Evolutionary conservation across 2,888 invertebrate species (phyloP).

Genomic region (Orthonevra nobilis): DNA sequence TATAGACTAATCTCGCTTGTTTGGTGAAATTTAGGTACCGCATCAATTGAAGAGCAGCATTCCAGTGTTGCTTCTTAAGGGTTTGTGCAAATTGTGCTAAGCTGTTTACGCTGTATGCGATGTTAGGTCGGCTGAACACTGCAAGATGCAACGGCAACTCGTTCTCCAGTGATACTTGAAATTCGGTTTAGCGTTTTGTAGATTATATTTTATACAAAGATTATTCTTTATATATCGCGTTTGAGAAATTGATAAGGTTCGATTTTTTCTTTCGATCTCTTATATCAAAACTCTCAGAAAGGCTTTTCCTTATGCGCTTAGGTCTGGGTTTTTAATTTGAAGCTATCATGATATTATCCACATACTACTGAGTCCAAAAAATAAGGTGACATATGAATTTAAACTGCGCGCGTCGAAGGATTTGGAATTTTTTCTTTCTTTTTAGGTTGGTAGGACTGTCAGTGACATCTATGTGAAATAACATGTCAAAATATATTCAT

Average conservation of each 20-base stretch:
- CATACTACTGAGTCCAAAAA: too few species aligned
- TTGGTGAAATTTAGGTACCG: conserved; percentile 16
- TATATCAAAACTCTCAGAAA: conserved; percentile 3
- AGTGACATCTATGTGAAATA: too few species aligned
- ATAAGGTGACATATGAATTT: too few species aligned
- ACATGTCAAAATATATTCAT: too few species aligned
- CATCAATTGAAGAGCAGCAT: conserved; percentile 1
- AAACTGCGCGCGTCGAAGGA: too few species aligned
- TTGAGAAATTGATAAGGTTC: conserved; percentile 1
- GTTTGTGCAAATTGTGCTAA: conserved; percentile 15
- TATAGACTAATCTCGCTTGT: conserved; percentile 16
- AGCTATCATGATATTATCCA: conserved; percentile 18
- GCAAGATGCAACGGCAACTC: conserved; percentile 4
- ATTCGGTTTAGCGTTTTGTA: neutral
- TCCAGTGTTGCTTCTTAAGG: conserved; percentile 22
- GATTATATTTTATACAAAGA: conserved; percentile 5
- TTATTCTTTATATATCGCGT: neutral
- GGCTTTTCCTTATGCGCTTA: neutral
- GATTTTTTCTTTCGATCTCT: conserved; percentile 12
- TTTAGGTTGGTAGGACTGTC: too few species aligned
- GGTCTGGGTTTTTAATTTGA: neutral
- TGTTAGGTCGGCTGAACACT: conserved; percentile 9
- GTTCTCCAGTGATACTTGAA: neutral
- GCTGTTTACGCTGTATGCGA: neutral
- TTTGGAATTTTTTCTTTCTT: too few species aligned